A percentile compares a stretch with the other conserved stretches of the same genome.
phyloP scores from a whole-genome alignment of 1,140 invertebrate species.

The Eumeta japonica region DNA sequence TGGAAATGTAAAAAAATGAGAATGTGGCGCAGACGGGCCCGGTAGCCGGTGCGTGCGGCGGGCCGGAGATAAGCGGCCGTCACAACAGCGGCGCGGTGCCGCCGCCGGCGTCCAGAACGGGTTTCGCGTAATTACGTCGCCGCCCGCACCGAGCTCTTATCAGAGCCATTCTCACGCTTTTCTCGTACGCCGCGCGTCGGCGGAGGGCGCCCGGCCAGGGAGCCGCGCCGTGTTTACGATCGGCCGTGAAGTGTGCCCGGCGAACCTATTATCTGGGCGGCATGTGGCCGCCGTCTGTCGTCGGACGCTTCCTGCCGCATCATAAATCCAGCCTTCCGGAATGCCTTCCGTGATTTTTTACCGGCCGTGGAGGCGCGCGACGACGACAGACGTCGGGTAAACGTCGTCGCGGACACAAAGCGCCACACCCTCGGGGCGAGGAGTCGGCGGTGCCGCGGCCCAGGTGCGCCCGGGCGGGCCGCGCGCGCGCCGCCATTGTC shows the following conservation, averaged over 20 bases:
- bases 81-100: too few relatives aligned
- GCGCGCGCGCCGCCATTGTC: constrained; percentile 25
- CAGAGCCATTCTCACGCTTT: constrained; percentile 44
- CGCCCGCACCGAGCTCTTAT: constrained; percentile 27
- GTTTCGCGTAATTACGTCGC: constrained; percentile 35
- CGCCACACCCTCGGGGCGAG: too few relatives aligned
- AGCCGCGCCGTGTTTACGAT: not conserved
- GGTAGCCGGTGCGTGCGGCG: too few relatives aligned
- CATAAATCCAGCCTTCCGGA: constrained; percentile 51
- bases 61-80: constrained; percentile 34
- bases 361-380: constrained; percentile 33
- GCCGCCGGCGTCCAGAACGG: too few relatives aligned
- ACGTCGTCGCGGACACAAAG: constrained; percentile 44
- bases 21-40: too few relatives aligned
- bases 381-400: constrained; percentile 51
- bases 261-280: constrained; percentile 31
- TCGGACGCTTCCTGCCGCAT: constrained; percentile 41
- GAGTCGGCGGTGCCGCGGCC: constrained; percentile 28
- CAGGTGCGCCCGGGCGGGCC: constrained; percentile 43
- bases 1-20: too few relatives aligned
- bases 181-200: constrained; percentile 6
- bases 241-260: constrained; percentile 26
- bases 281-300: constrained; percentile 47
- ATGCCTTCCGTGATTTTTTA: constrained; percentile 49
- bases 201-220: not conserved